phyloP scores from a whole-genome alignment of 2,797 vertebrate genomes.

The Enteromius argenteus region DNA sequence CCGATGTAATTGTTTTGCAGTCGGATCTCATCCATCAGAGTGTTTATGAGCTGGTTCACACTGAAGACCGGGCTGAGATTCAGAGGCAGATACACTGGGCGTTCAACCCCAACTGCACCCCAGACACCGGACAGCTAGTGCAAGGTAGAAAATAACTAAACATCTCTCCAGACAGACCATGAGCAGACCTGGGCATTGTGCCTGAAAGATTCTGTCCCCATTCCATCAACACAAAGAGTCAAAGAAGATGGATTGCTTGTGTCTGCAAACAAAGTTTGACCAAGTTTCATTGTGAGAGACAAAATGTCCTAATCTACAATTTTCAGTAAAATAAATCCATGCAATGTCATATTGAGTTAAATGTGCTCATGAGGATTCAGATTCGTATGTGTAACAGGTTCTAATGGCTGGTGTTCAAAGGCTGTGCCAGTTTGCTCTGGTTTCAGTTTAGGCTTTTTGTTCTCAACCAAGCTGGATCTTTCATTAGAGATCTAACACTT shows the following conservation, averaged over 20 bases:
- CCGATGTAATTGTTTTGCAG: constrained; percentile 63
- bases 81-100: constrained; percentile 86
- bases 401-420: not conserved
- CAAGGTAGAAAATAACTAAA: constrained; percentile 71
- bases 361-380: not conserved
- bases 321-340: not conserved
- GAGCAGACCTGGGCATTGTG: constrained; percentile 2
- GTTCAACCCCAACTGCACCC: constrained; percentile 72
- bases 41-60: constrained; percentile 86
- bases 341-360: not conserved
- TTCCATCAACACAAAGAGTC: constrained; percentile 3
- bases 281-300: not conserved
- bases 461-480: constrained; percentile 41
- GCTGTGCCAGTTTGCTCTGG: not conserved
- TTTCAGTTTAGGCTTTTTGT: constrained; percentile 24
- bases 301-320: not conserved
- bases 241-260: not conserved
- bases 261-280: constrained; percentile 16
- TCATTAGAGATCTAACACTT: constrained; percentile 18
- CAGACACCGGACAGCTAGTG: constrained; percentile 71
- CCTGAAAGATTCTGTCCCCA: not conserved
- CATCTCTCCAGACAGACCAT: not conserved
- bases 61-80: constrained; percentile 85
- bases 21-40: constrained; percentile 89
- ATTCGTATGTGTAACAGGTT: not conserved